phyloP scores from a whole-genome alignment of 2,888 invertebrate genomes.

The Polyploca ridens region DNA sequence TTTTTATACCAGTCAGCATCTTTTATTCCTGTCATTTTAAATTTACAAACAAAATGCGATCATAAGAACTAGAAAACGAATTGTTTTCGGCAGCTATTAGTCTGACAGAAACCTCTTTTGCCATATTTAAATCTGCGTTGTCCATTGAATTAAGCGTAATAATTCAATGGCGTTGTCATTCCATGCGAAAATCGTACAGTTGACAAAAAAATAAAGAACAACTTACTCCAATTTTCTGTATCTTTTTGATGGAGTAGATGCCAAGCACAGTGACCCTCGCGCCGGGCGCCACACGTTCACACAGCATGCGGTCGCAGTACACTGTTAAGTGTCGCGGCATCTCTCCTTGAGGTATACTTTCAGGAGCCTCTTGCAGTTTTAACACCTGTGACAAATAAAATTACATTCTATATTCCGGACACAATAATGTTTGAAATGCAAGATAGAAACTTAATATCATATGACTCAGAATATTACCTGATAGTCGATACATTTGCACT shows the following conservation, averaged over 20 bases:
- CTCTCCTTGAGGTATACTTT: constrained; percentile 96
- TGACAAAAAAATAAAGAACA: constrained; percentile 12
- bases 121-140: too few relatives aligned
- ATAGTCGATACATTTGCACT: constrained; percentile 98
- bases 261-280: constrained; percentile 97
- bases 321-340: constrained; percentile 98
- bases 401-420: too few relatives aligned
- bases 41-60: too few relatives aligned
- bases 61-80: too few relatives aligned
- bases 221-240: constrained; percentile 86
- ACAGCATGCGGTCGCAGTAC: constrained; percentile 95
- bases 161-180: too few relatives aligned
- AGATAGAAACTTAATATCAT: neutral
- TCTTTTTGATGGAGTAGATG: constrained; percentile 98
- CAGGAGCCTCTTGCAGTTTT: constrained; percentile 98
- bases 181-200: neutral
- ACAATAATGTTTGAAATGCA: neutral
- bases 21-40: too few relatives aligned
- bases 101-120: too few relatives aligned
- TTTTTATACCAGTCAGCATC: too few relatives aligned
- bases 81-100: too few relatives aligned
- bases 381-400: constrained; percentile 81
- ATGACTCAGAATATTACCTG: constrained; percentile 83
- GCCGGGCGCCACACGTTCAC: constrained; percentile 98
- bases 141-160: too few relatives aligned